Base-by-base conservation (phyloP, 2,888 invertebrate genomes). In the Lasioglossum zephyrum region DNA sequence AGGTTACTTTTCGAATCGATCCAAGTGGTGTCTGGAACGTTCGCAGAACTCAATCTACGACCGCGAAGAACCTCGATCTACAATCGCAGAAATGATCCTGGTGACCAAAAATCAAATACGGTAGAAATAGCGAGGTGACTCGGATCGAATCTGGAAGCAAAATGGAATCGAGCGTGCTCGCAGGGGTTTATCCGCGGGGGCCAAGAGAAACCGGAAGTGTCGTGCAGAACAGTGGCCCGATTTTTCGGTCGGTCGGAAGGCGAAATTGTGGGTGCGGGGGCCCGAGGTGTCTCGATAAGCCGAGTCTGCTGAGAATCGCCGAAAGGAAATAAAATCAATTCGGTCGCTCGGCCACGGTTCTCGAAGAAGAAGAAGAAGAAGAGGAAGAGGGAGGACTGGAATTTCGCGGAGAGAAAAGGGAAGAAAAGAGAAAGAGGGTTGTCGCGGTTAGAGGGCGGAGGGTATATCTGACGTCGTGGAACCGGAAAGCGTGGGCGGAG, bases 311-410 rank as follows among this genome's bases (percentile, higher is more conserved):
- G 73, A 79, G 77, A 90, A 92, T 91, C 81, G 87, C 73, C 87
- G 82, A 86, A 78, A 84, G 89, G 85, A 92, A 86, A 91, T 91
- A 91, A 93, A 93, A 90, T 92, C 91, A 88, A 91, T 92, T 90
- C 77, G 66, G 31, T 83, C 63, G 49, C 74, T 75, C 73, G 79
- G 11, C 49, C 79, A 66, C 18, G 31, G 63, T 18, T 36, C 31
- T n/a, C 26, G 72, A 41, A 18, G 26, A 1, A 16, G 36, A 11
- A 44, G 22, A 44, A 18, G 41, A 16, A n/a, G 26, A 22, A 11
- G 26, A 16, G 3, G 75, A 39, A 3, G 26, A 44, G 9, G 22
- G 49, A 49, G 22, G 0, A 4, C 9, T 57, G 11, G n/a, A 57
- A 57, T 6, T 57, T n/a, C n/a, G 57, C 57, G 57, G n/a, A 57